Percentiles rank a stretch among this genome's conserved stretches.
Evolutionary conservation across 2,113 vertebrate species (phyloP).

Genomic region (Cromileptes altivelis): DNA sequence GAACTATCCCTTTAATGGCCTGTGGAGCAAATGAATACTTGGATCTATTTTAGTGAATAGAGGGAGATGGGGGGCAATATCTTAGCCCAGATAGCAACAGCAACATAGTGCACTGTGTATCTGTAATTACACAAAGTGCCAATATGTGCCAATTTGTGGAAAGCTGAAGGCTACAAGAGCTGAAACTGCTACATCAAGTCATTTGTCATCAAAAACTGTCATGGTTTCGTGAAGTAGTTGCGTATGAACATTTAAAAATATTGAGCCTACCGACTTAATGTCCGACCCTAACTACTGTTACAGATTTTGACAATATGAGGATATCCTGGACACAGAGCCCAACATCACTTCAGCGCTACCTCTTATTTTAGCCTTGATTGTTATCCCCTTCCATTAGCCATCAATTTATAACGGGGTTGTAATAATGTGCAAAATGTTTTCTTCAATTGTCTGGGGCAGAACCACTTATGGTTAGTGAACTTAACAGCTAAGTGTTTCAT

Average conservation of each 20-base stretch:
- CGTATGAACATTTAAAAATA: neutral
- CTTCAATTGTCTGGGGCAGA: constrained; percentile 66
- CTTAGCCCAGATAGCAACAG: too few species aligned
- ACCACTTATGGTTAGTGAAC: constrained; percentile 76
- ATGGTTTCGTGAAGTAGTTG: neutral
- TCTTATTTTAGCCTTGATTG: constrained; percentile 45
- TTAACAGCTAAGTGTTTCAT: constrained; percentile 77
- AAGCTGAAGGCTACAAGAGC: neutral
- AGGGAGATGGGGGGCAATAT: too few species aligned
- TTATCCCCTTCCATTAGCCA: constrained; percentile 58
- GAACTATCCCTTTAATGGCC: too few species aligned
- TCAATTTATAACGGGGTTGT: constrained; percentile 61
- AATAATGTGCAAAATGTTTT: constrained; percentile 74
- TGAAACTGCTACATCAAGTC: neutral
- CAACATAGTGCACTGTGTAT: neutral
- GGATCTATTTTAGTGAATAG: too few species aligned
- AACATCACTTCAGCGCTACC: neutral
- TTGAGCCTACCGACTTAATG: neutral
- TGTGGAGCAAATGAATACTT: too few species aligned
- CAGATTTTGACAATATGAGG: neutral
- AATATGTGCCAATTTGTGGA: neutral
- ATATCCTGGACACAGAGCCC: neutral
- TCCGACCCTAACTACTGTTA: neutral
- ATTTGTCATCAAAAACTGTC: neutral
- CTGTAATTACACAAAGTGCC: neutral